Evolutionary conservation across 2,113 vertebrate genomes (phyloP).

Genomic region (Corythoichthys haematopterus): DNA sequence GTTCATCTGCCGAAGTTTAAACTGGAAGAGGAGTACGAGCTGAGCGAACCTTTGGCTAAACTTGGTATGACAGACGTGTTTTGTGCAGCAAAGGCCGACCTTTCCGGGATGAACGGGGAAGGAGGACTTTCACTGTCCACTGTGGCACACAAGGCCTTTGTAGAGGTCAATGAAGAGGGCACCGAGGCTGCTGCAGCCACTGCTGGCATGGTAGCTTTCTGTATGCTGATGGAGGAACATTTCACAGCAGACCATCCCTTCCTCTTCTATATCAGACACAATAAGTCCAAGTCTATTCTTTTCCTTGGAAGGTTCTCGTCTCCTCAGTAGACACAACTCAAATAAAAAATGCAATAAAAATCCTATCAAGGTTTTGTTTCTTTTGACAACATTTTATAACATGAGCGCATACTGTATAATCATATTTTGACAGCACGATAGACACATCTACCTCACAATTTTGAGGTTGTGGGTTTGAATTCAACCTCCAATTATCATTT

Average conservation of each 20-base stretch:
- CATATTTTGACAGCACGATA: not conserved
- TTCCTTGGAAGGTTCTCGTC: slow-evolving; percentile 78
- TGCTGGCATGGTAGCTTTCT: slow-evolving; percentile 54
- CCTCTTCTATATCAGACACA: slow-evolving; percentile 87
- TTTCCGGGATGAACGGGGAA: slow-evolving; percentile 81
- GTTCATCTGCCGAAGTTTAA: slow-evolving; percentile 85
- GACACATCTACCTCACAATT: not conserved
- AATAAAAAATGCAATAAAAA: slow-evolving; percentile 4
- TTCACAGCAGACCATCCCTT: slow-evolving; percentile 88
- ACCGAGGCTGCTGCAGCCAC: slow-evolving; percentile 88
- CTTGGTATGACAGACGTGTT: slow-evolving; percentile 84
- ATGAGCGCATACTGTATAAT: no score
- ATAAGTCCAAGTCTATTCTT: slow-evolving; percentile 73
- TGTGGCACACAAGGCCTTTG: slow-evolving; percentile 84
- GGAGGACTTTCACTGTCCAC: slow-evolving; percentile 79
- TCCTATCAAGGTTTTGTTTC: not conserved
- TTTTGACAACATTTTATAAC: slow-evolving; percentile 6
- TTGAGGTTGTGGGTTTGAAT: not conserved
- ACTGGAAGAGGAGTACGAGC: slow-evolving; percentile 79
- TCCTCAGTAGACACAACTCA: slow-evolving; percentile 47
- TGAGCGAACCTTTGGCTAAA: slow-evolving; percentile 67
- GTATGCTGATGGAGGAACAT: slow-evolving; percentile 68
- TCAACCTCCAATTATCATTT: no score
- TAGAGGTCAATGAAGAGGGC: slow-evolving; percentile 92
- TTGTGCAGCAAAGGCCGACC: slow-evolving; percentile 67